phyloP scores from a whole-genome alignment of 2,797 vertebrate genomes.

The Ataeniobius toweri region DNA sequence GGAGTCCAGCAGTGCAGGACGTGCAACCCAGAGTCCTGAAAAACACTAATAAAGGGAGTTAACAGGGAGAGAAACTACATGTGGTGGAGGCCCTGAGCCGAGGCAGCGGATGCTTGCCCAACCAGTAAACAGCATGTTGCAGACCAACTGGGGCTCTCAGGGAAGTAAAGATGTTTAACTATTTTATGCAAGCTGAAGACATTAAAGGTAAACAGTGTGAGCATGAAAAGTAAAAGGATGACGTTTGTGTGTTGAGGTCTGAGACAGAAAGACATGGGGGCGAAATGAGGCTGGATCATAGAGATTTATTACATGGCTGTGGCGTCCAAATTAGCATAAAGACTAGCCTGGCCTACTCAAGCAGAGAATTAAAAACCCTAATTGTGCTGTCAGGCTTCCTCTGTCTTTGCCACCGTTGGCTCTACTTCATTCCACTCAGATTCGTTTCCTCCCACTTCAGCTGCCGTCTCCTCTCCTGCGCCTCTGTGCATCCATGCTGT shows the following conservation, averaged over 20 bases:
- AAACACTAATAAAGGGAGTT: slow-evolving; percentile 75
- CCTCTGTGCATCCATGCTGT: slow-evolving; percentile 82
- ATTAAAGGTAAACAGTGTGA: slow-evolving; percentile 37
- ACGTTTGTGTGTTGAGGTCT: slow-evolving; percentile 48
- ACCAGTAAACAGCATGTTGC: slow-evolving; percentile 55
- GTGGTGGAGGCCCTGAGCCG: slow-evolving; percentile 41
- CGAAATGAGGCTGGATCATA: slow-evolving; percentile 84
- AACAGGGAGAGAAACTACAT: slow-evolving; percentile 69
- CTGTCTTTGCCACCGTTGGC: slow-evolving; percentile 73
- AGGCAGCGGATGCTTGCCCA: slow-evolving; percentile 46
- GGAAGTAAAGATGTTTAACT: slow-evolving; percentile 30
- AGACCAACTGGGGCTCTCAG: slow-evolving; percentile 35
- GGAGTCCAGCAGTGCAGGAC: slow-evolving; percentile 25
- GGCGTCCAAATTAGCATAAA: slow-evolving; percentile 94
- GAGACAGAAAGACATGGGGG: slow-evolving; percentile 70
- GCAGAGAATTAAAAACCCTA: slow-evolving; percentile 99
- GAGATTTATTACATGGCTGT: slow-evolving; percentile 93
- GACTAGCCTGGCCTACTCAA: slow-evolving; percentile 97
- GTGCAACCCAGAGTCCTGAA: slow-evolving; percentile 58
- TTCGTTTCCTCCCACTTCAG: slow-evolving; percentile 40
- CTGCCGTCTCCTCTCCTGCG: slow-evolving; percentile 36
- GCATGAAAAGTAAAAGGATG: slow-evolving; percentile 51
- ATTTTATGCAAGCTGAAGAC: slow-evolving; percentile 59
- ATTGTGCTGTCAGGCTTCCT: slow-evolving; percentile 94
- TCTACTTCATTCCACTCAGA: slow-evolving; percentile 63